Evolutionary conservation across 2,797 vertebrate species (phyloP), one percentile per base, ranked within the genome.

Genomic region (Myripristis jacobus): DNA sequence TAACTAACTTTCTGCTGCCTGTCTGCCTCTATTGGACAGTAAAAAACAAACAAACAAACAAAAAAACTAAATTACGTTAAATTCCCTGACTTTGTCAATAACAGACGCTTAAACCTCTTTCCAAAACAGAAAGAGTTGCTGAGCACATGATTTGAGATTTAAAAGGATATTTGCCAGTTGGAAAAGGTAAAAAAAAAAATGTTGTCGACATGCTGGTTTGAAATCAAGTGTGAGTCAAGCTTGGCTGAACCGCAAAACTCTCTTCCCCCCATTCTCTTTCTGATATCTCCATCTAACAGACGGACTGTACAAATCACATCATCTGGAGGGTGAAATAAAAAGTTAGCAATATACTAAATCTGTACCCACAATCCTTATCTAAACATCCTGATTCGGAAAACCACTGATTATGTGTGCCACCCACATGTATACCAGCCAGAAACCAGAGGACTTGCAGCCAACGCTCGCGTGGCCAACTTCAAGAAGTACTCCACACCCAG

Each of bases 341-440:
- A 85, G 85, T 86, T 66, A 76, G 77, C 62, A 53, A 70, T 69
- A 68, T 54, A 73, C 38, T 71, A 77, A 84, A 83, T 91, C 88
- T 88, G 79, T 59, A 48, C 73, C 79, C 82, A 3, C 83, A 78
- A 73, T 75, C 81, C 77, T 87, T 87, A 85, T 87, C 87, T 83
- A 85, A 85, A 89, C 78, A 89, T 87, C 79, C 80, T 87, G 77
- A 87, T 81, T 83, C 36, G 71, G 82, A 88, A 83, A 90, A 74
- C 82, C 77, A 62, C 80, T 79, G 80, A 80, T 89, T 73, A 79
- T 68, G 78, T 54, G 71, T 74, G 80, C 84, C 83, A 77, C 82
- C 80, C 83, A 88, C 79, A 86, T 66, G 73, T 56, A 62, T 27
- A 55, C 72, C 68, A 72, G 81, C 83, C 83, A 87, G 79, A 80